Evolutionary conservation across 1,140 invertebrate genomes (phyloP), one percentile per base, ranked within the genome.

Genomic region (Oedothorax gibbosus): DNA sequence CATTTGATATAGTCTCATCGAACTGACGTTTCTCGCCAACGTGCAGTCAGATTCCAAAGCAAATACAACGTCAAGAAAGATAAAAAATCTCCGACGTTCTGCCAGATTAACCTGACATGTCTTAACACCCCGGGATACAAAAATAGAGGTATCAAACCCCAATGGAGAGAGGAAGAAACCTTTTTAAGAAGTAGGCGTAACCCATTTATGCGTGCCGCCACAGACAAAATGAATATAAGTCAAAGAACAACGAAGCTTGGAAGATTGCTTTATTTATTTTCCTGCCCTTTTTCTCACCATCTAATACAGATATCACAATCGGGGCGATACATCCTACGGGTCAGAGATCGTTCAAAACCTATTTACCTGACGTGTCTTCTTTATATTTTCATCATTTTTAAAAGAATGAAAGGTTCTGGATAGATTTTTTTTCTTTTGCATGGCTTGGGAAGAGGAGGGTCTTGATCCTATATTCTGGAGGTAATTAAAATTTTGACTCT

Each of bases 271-370:
- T 71, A 81, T 73, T 68, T 82, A 50, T 82, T 82, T 82, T 73
- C 68, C 73, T 72, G 49, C 66, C 68, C 56, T 66, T 69, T 72
- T 60, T 82, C 69, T 35, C 68, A 49, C 15, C 69, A 12, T 11
- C 56, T 73, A 73, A 73, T 82, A 81, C 68, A 81, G 78, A 81
- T 81, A 81, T 81, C 78, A 81, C 54, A 81, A 72, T 69, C 80
- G 54, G 68, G 69, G 20, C 72, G 15, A 57, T 75, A 57, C 35
- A 75, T 57, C 57, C 72, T 20, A 11, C n/a, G n/a, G 56, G 80
- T 82, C 80, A 53, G 60, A 73, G 80, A 56, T 82, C 80, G 54
- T 15, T 12, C 69, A 82, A 73, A 82, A 73, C 80, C 80, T 82
- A 82, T 82, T 82, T 82, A 73, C 80, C 66, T 35, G 80, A 82